Evolutionary conservation across 2,797 vertebrate genomes (phyloP).

Genomic region (Galaxias olidus): DNA sequence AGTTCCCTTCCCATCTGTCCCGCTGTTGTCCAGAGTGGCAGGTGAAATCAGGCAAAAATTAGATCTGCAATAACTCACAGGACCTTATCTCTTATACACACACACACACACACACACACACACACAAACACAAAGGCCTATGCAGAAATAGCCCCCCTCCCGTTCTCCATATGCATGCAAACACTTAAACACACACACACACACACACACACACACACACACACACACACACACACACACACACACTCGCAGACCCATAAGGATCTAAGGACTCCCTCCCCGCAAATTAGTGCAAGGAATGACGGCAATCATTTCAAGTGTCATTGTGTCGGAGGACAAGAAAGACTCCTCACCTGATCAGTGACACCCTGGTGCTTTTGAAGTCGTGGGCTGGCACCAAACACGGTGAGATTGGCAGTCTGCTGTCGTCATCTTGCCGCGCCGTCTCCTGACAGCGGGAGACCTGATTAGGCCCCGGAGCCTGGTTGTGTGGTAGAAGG

Average conservation of each 20-base stretch:
- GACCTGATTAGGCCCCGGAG: constrained; percentile 44
- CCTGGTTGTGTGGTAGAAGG: neutral
- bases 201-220: too few relatives aligned
- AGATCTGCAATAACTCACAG: constrained; percentile 35
- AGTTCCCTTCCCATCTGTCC: constrained; percentile 56
- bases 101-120: constrained; percentile 5
- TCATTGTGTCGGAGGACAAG: constrained; percentile 46
- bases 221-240: neutral
- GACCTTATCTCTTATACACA: constrained; percentile 22
- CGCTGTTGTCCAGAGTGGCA: constrained; percentile 26
- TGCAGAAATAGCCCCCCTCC: too few relatives aligned
- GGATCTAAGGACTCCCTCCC: neutral
- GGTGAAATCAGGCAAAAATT: constrained; percentile 21
- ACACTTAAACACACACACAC: too few relatives aligned
- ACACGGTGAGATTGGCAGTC: constrained; percentile 23
- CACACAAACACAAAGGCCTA: constrained; percentile 9
- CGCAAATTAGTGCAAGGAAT: neutral
- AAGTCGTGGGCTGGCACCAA: constrained; percentile 52
- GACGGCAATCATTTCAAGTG: constrained; percentile 6
- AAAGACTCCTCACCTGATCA: constrained; percentile 52
- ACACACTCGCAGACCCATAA: constrained; percentile 1
- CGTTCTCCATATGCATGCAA: too few relatives aligned
- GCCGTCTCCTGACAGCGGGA: constrained; percentile 37
- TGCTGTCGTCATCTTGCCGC: neutral
- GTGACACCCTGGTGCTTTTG: constrained; percentile 61